A percentile compares a stretch with the other conserved stretches of the same genome.
phyloP scores from a whole-genome alignment of 2,888 invertebrate genomes.

The Biston betularia region DNA sequence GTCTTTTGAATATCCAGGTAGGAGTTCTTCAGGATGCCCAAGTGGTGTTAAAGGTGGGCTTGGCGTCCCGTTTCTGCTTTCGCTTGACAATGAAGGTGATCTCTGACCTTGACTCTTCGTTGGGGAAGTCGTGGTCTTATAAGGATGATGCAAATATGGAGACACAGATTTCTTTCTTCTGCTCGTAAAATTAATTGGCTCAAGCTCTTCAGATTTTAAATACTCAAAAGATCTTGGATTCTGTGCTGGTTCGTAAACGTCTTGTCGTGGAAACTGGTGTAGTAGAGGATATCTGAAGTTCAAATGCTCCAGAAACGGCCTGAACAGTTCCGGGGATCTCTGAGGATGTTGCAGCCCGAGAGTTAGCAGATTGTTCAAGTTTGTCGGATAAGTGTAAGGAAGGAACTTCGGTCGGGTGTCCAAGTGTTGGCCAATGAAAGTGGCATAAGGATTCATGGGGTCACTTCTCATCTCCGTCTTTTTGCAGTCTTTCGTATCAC shows the following conservation, averaged over 20 bases:
- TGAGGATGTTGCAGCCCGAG: slow-evolving; percentile 87
- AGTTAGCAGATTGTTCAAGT: slow-evolving; percentile 88
- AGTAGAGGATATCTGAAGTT: slow-evolving; percentile 76
- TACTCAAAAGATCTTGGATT: slow-evolving; percentile 67
- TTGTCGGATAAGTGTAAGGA: slow-evolving; percentile 88
- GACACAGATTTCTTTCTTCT: slow-evolving; percentile 77
- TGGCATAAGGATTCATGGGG: slow-evolving; percentile 70
- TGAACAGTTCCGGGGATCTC: slow-evolving; percentile 77
- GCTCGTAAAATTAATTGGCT: slow-evolving; percentile 67
- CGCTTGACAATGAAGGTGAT: slow-evolving; percentile 75
- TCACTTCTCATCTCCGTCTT: slow-evolving; percentile 73
- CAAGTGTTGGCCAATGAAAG: slow-evolving; percentile 68
- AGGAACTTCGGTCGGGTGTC: slow-evolving; percentile 81
- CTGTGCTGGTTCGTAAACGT: slow-evolving; percentile 62
- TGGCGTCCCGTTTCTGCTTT: slow-evolving; percentile 85
- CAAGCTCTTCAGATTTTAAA: slow-evolving; percentile 71
- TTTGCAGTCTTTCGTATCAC: slow-evolving; percentile 85
- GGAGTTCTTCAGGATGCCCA: slow-evolving; percentile 75
- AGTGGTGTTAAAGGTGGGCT: slow-evolving; percentile 83
- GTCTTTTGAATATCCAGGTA: slow-evolving; percentile 77
- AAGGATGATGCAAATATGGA: slow-evolving; percentile 77
- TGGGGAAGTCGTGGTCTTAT: slow-evolving; percentile 69
- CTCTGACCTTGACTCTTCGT: slow-evolving; percentile 76
- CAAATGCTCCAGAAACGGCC: slow-evolving; percentile 79
- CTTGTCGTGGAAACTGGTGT: slow-evolving; percentile 76